These are phyloP conservation scores for Oryzias curvinotus DNA, from an alignment of 2,113 vertebrate genomes.

Conservation along the genomic window DNA sequence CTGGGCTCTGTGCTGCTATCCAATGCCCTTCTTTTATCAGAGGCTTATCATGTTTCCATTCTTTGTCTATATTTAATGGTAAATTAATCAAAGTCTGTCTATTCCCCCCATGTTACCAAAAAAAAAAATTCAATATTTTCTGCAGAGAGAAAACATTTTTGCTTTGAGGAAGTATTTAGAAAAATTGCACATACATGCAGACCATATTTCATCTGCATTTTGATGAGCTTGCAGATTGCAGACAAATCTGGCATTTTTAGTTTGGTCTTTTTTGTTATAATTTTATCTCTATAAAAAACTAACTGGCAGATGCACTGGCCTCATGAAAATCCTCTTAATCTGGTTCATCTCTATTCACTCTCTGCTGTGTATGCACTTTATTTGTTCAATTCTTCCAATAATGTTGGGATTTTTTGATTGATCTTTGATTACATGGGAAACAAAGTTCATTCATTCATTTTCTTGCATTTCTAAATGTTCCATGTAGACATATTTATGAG, in stretches of 20 bases:
- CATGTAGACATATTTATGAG: too few species aligned
- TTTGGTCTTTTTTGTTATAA: slow-evolving; percentile 30
- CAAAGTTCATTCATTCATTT: background rate
- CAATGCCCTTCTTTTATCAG: too few species aligned
- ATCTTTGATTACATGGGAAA: slow-evolving; percentile 13
- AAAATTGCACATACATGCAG: slow-evolving; percentile 38
- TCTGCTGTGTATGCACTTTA: slow-evolving; percentile 32
- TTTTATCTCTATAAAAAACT: slow-evolving; percentile 52
- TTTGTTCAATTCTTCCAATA: slow-evolving; percentile 25
- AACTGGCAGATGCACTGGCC: slow-evolving; percentile 54
- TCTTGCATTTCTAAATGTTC: too few species aligned
- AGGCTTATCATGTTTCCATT: too few species aligned
- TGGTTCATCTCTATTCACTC: slow-evolving; percentile 52
- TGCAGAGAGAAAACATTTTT: too few species aligned
- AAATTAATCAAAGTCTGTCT: too few species aligned
- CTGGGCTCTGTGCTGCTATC: too few species aligned
- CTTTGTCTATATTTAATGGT: too few species aligned
- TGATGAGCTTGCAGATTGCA: slow-evolving; percentile 49
- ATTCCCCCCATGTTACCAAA: too few species aligned
- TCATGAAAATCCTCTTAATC: slow-evolving; percentile 56
- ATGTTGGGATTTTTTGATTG: slow-evolving; percentile 5
- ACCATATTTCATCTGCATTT: slow-evolving; percentile 39
- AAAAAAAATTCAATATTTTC: too few species aligned
- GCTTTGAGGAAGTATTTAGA: slow-evolving; percentile 26
- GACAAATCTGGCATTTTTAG: slow-evolving; percentile 46